Base-by-base conservation (phyloP, 2,113 vertebrate species). In the Bettongia penicillata region DNA sequence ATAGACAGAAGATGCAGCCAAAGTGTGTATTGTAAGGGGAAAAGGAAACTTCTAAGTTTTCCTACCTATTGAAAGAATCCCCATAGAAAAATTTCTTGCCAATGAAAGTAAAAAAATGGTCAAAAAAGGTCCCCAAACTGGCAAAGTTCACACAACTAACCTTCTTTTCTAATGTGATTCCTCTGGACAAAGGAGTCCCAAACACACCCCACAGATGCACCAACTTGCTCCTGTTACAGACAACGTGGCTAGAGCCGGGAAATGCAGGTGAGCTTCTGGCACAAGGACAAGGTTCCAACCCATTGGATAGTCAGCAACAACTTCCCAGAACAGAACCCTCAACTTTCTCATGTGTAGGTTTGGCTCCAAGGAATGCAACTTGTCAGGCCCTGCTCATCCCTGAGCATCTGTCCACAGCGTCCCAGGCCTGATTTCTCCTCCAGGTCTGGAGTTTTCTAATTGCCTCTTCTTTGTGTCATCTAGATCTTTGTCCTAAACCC, bases 61-160 rank as follows among this genome's bases (percentile, higher is more conserved):
- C 96, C 93, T 93, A 12, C 77, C 91, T 43, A 43, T 84, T 43
- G n/a, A 84, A 84, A 84, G n/a, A 84, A 22, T 84, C 16, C 19
- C 68, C 68, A 23, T 7, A 84, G 37, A 84, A 84, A 84, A 77
- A 19, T n/a, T n/a, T n/a, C 37, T n/a, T 9, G 22, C 31, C 16
- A n/a, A 77, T 77, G 1, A 37, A 68, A 68, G 57, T 77, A 6
- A n/a, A 68, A 19, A 84, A 84, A 84, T 23, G 31, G 57, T 43
- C 43, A n/a, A 84, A 19, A 6, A 43, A 84, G 8, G 22, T 2
- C 68, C 37, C 37, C 68, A 22, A 84, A 84, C 19, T 84, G 68
- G 19, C 22, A 23, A 84, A n/a, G 6, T 84, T 84, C n/a, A 84
- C 16, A 23, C 5, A 8, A 19, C 23, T 19, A 84, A 84, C 19